phyloP scores from a whole-genome alignment of 2,113 vertebrate species.

The Chiloscyllium plagiosum region DNA sequence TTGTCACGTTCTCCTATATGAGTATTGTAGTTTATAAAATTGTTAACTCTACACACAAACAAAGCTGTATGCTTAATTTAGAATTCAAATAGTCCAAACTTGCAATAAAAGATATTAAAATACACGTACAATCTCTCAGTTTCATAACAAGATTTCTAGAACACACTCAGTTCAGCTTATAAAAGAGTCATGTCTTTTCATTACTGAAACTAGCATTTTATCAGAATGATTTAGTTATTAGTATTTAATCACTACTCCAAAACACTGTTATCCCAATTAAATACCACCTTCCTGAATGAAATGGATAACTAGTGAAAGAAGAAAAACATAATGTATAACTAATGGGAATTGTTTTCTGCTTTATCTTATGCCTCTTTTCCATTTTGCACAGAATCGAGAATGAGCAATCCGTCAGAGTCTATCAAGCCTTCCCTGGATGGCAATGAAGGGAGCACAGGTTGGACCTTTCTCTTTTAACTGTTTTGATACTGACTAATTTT shows the following conservation, averaged over 20 bases:
- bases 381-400: constrained; percentile 83
- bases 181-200: not conserved
- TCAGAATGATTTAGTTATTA: not conserved
- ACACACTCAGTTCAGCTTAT: not conserved
- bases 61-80: too few relatives aligned
- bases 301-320: not conserved
- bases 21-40: too few relatives aligned
- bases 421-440: constrained; percentile 92
- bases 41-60: too few relatives aligned
- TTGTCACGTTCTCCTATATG: too few relatives aligned
- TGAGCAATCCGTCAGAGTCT: constrained; percentile 94
- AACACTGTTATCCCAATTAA: not conserved
- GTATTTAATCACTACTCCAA: not conserved
- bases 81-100: too few relatives aligned
- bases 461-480: constrained; percentile 43
- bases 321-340: not conserved
- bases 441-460: constrained; percentile 82
- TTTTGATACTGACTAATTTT: not conserved
- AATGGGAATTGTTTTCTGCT: not conserved
- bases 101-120: too few relatives aligned
- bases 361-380: constrained; percentile 42
- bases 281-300: not conserved
- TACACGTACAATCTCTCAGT: too few relatives aligned
- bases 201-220: not conserved
- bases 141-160: not conserved